Evolutionary conservation across 92 coral and sea anemone species (phyloP), one percentile per base, ranked within the genome.

Genomic region (Epizoanthus ramosus): DNA sequence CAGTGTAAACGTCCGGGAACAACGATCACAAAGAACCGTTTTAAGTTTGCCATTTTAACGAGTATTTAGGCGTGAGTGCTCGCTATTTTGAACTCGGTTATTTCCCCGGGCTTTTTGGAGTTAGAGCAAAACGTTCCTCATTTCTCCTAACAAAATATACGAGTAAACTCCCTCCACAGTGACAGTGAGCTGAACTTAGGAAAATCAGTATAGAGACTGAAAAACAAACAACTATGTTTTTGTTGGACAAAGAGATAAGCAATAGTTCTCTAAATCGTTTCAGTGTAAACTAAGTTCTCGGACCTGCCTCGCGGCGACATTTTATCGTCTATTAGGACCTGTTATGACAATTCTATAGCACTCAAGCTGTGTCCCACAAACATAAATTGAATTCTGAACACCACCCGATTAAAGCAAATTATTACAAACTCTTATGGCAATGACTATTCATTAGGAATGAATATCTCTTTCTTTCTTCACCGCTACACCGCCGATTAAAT

Each of bases 401-500:
- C 24, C 79, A 54, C 57, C 63, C 57, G 79, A 59, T 76, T 33
- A 77, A 77, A 77, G 63, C 39, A 77, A 77, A 77, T 77, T 37
- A 77, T 33, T 77, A 21, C 70, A 60, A 63, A 21, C 31, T 67
- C 25, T 57, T 75, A 0, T 39, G 57, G 47, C 54, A 57, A 67
- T 67, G 82, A 60, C 63, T 59, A 77, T 59, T 57, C 53, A 77
- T 63, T 63, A 77, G 31, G 53, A 63, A 35, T 61, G 71, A 3
- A 61, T 63, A 77, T 23, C 70, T 60, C 57, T 60, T 41, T 24
- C 35, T 63, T 74, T 74, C 65, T 67, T 39, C 58, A 53, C 47
- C 70, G 81, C 81, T 61, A 77, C 69, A 22, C 71, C 82, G 71
- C 82, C 82, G 82, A 77, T 77, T 77, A 60, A 61, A 24, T 77